Evolutionary conservation across 2,113 vertebrate genomes (phyloP), one percentile per base, ranked within the genome.

Genomic region (Stercorarius parasiticus): DNA sequence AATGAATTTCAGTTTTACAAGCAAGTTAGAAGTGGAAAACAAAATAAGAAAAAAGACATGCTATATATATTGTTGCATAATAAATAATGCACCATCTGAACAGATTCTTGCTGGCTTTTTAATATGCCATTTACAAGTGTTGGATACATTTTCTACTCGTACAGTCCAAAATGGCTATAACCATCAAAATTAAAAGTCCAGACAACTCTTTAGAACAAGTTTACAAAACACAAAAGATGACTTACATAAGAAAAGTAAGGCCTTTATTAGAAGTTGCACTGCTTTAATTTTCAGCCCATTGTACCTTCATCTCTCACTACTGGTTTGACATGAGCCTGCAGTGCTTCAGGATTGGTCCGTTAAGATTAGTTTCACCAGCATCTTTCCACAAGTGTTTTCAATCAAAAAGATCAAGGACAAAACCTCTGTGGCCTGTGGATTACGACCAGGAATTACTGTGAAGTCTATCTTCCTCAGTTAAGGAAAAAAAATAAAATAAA

Each of bases 221-320:
- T 96, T 95, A 97, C 95, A 98, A 96, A 95, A 98, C 83, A 98
- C 98, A 98, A 95, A 94, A 74, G 90, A 69, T 96, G 95, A 97
- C 97, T 96, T 95, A 96, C 80, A 9, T 95, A 97, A 95, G 98
- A 98, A 98, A 96, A 97, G 97, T 99, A 99, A 99, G 99, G 99
- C 99, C 97, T 99, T 98, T 96, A 97, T 98, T 97, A 98, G 96
- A 98, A 98, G 97, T 95, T 69, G 98, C 97, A 90, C 92, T 94
- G 97, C 93, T 96, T 84, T 47, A 71, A 82, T 80, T 93, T 34
- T 93, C 90, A 86, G 95, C 96, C 93, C 95, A 64, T 81, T 80
- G 70, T 85, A 80, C 97, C 95, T 91, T 96, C 92, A 85, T 87
- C 74, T 43, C 77, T 78, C 83, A 77, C 95, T 95, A 70, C 50